Conservation (phyloP, 37 sponge, comb jelly and placozoan genomes). For the Aplysina aerophoba region DNA sequence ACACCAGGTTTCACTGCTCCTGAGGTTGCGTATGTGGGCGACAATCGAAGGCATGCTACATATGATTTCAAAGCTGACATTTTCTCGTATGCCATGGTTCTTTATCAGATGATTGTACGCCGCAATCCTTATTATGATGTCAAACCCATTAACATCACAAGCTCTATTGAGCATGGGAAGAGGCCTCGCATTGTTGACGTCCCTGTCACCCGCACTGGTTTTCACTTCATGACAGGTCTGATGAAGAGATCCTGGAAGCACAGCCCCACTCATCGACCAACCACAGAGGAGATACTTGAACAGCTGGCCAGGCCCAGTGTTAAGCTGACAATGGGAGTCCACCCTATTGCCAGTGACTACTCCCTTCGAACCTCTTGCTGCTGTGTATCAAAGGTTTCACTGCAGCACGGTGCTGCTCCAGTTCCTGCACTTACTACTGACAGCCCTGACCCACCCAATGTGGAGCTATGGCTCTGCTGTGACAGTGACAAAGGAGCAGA, state of each 20-base stretch:
- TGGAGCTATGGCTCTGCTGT: conserved; percentile 49
- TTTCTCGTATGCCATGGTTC: conserved; percentile 55
- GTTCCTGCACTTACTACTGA: neutral
- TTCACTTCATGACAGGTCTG: conserved; percentile 27
- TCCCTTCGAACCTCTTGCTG: conserved; percentile 25
- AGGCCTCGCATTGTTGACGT: conserved; percentile 33
- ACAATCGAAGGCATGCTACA: neutral
- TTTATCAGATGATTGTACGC: conserved; percentile 47
- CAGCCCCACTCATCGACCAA: conserved; percentile 30
- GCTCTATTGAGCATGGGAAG: conserved; percentile 20
- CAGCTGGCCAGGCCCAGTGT: conserved; percentile 29
- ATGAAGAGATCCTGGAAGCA: conserved; percentile 54
- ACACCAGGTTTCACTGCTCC: conserved; percentile 62
- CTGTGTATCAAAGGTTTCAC: neutral
- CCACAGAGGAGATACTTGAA: conserved; percentile 44
- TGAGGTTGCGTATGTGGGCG: conserved; percentile 52
- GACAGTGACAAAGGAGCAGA: conserved; percentile 39
- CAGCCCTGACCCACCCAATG: neutral
- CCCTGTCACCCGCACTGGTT: conserved; percentile 20
- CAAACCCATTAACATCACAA: neutral
- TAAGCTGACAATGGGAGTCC: conserved; percentile 70
- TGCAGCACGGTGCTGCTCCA: neutral
- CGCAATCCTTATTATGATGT: conserved; percentile 28
- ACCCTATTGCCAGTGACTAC: conserved; percentile 52
- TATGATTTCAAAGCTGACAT: conserved; percentile 55